Evolutionary conservation across 2,113 vertebrate genomes (phyloP).

Genomic region (Philantomba maxwellii): DNA sequence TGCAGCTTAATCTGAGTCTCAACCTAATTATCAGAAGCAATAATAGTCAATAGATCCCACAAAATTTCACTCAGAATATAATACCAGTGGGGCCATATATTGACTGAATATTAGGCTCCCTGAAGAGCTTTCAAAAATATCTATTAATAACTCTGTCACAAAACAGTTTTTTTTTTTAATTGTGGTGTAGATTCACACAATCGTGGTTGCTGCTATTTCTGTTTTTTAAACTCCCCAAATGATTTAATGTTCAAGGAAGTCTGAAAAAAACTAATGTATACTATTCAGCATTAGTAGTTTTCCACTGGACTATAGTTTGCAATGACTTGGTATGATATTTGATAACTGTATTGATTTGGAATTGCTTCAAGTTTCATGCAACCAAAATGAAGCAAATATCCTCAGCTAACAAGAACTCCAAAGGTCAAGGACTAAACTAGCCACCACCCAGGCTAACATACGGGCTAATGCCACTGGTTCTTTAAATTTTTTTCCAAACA

Average conservation of each 20-base stretch:
- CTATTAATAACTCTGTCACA: background rate
- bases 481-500: background rate
- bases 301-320: background rate
- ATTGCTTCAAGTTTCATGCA: background rate
- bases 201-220: background rate
- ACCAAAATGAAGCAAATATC: background rate
- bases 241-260: background rate
- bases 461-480: background rate
- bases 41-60: background rate
- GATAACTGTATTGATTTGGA: background rate
- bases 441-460: background rate
- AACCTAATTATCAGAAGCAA: background rate
- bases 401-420: background rate
- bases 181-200: background rate
- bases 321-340: background rate
- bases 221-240: background rate
- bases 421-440: background rate
- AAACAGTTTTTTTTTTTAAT: background rate
- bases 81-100: fast-evolving
- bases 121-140: background rate
- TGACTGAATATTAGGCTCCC: background rate
- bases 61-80: background rate
- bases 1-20: background rate
- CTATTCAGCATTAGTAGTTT: background rate
- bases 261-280: background rate